Percentiles rank a stretch among this genome's conserved stretches.
Evolutionary conservation across 2,113 vertebrate species (phyloP).

Genomic region (Muscicapa adusta): DNA sequence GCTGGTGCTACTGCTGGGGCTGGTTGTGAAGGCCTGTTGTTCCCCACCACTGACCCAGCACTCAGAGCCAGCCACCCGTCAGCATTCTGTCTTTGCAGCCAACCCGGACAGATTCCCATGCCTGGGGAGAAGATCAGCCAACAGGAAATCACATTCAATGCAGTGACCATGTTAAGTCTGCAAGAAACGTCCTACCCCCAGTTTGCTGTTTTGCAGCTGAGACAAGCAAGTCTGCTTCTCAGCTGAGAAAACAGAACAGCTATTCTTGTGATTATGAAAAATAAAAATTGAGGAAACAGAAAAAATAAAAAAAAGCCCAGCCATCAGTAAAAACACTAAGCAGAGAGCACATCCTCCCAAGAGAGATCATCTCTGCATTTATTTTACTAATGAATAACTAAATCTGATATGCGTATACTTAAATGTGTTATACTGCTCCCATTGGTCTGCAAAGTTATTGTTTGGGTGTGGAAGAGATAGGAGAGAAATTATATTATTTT

Average conservation of each 20-base stretch:
- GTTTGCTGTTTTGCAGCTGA: background rate
- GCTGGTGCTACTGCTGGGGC: background rate
- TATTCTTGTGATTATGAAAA: background rate
- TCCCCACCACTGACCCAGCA: background rate
- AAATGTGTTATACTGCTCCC: background rate
- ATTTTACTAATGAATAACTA: background rate
- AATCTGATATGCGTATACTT: background rate
- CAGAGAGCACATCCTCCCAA: background rate
- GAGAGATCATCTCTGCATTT: background rate
- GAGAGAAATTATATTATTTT: background rate
- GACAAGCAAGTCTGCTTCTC: background rate
- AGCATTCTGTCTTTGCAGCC: background rate
- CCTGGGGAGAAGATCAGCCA: background rate
- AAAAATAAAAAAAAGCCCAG: background rate
- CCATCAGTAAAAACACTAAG: background rate
- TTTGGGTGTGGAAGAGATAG: background rate
- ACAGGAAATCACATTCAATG: background rate
- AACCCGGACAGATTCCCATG: background rate
- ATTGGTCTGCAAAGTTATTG: background rate
- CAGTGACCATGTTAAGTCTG: background rate
- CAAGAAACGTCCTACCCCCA: background rate
- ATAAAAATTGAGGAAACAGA: background rate
- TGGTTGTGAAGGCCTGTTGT: background rate
- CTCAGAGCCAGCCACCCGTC: background rate
- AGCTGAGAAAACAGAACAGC: constrained; percentile 42